Conservation (phyloP, 2,113 vertebrate species). For the Aptenodytes forsteri region DNA sequence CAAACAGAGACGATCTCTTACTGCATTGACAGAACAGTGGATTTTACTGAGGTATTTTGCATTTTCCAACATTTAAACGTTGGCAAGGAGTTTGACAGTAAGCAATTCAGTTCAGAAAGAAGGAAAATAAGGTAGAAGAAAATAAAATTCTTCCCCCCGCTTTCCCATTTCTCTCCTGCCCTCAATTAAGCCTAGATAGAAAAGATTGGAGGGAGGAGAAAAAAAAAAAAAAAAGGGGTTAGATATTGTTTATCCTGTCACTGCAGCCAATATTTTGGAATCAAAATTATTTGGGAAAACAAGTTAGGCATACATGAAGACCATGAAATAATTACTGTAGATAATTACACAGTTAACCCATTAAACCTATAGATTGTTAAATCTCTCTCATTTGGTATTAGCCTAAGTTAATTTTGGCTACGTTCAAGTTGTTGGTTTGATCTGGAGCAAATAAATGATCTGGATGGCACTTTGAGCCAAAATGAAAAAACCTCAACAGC, state of each 20-base stretch:
- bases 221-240: not conserved
- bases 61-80: not conserved
- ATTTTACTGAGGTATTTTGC: constrained; percentile 82
- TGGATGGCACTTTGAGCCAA: not conserved
- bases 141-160: not conserved
- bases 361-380: not conserved
- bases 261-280: not conserved
- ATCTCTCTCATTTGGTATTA: not conserved
- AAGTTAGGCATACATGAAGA: not conserved
- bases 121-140: not conserved
- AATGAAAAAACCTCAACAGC: not conserved
- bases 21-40: constrained; percentile 86
- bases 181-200: not conserved
- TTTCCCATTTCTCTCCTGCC: not conserved
- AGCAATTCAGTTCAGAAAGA: not conserved
- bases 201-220: not conserved
- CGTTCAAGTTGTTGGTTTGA: not conserved
- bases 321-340: not conserved
- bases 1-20: constrained; percentile 83
- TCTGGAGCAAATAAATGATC: not conserved
- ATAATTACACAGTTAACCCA: not conserved
- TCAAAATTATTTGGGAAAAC: not conserved
- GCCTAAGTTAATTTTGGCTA: not conserved
- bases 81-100: not conserved
- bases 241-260: not conserved